Evolutionary conservation across 2,113 vertebrate species (phyloP), one percentile per base, ranked within the genome.

Genomic region (Crotalus horridus): DNA sequence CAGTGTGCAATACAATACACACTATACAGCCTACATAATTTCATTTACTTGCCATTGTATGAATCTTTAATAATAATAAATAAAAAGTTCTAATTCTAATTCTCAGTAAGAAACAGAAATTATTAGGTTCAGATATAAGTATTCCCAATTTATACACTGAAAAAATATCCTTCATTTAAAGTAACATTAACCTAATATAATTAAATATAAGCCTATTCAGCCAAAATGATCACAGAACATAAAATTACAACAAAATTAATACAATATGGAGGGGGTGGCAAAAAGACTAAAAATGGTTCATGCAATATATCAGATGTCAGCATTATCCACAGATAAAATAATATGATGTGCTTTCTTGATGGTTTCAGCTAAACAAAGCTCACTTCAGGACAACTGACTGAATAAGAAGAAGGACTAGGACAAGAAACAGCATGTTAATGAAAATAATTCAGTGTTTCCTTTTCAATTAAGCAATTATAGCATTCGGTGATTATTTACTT

Each of bases 401-500:
- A 53, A 81, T 24, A 95, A 46, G 74, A 94, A 3, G 0, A 88
- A 90, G 4, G 51, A 87, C 95, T 95, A 93, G 23, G 39, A 93
- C 86, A 95, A 74, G 93, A 39, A 94, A 85, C 85, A 87, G 89
- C 85, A 89, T 93, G 69, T 51, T 29, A 85, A 86, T 91, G 85
- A 95, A 94, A 96, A 92, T 90, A 91, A 93, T 85, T 88, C 93
- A 95, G 56, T 61, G 89, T 58, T 93, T 92, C 93, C 94, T 96
- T 88, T 91, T 95, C 91, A 96, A 94, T 95, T 91, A 95, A 95
- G 95, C 94, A 93, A 95, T 93, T 93, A 94, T 90, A 87, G 93
- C 20, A 95, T 94, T 93, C 95, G 96, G 33, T 81, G 74, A 95
- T 93, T 96, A 95, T 97, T 96, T 96, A 97, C 92, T 96, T 96